Base-by-base conservation (phyloP, 2,888 invertebrate genomes). In the Cryptocheilus praepositus region DNA sequence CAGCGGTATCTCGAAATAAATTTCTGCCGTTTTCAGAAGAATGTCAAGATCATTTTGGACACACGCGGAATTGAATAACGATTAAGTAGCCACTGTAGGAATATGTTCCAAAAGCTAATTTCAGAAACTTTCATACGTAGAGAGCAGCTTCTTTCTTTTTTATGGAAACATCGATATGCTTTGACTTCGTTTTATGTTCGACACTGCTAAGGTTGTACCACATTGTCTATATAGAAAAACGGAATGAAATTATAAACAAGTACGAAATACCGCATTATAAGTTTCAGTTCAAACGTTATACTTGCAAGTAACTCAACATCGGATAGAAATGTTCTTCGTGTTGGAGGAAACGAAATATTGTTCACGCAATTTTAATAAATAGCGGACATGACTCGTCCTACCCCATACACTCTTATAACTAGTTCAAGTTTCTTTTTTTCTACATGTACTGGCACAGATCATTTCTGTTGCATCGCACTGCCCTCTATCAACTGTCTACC, bases 341-440 rank as follows among this genome's bases (percentile, higher is more conserved):
- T 11, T 11, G 36, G 36, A 36, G 36, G 36, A 5, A 36, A 36
- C 36, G 66, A 73, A 74, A 65, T 16, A 65, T 76, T 67, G 74
- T 79, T 80, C 81, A 78, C 84, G 82, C 79, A 79, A 78, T 64
- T 82, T 73, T 80, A 81, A 84, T 83, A 84, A 83, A 83, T 84
- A 83, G 77, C 74, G 74, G 74, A 74, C 74, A 61, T 76, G 75
- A 36, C 69, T 68, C 57, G 67, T 64, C 60, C 76, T 82, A 82
- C 70, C 36, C 64, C 61, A 71, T 82, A 81, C 63, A 76, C 67
- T 70, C 67, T 76, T 78, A 82, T 71, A 57, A 68, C 74, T 78
- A 80, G 36, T 67, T 73, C 63, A 51, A 74, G 73, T 79, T 71
- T 76, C 66, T 5, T 59, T 59, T n/a, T 76, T 66, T 76, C 69